phyloP scores from a whole-genome alignment of 2,888 invertebrate species.

The Sinotaia quadrata region DNA sequence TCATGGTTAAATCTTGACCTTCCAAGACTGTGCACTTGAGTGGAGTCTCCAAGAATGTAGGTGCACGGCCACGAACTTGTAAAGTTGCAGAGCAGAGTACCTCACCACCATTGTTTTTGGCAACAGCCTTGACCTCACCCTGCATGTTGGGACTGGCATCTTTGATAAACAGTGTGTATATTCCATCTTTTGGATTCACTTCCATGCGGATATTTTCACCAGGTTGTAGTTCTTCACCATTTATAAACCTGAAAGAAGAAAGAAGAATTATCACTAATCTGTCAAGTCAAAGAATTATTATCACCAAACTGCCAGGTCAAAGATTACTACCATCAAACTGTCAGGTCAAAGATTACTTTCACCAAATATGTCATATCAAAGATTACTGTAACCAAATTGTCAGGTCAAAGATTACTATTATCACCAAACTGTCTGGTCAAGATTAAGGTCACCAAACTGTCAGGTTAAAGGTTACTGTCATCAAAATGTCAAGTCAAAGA shows the following conservation, averaged over 20 bases:
- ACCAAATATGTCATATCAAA: too few species aligned
- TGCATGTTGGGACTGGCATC: conserved; percentile 84
- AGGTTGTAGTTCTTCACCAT: conserved; percentile 65
- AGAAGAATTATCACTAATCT: neutral
- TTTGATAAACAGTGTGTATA: conserved; percentile 78
- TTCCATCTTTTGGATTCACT: conserved; percentile 72
- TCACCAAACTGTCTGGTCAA: too few species aligned
- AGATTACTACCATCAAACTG: too few species aligned
- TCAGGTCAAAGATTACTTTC: too few species aligned
- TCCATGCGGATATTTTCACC: conserved; percentile 61
- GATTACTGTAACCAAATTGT: too few species aligned
- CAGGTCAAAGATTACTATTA: too few species aligned
- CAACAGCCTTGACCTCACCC: conserved; percentile 81
- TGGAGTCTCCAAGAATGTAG: conserved; percentile 67
- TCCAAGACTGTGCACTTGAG: conserved; percentile 70
- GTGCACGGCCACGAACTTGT: conserved; percentile 69
- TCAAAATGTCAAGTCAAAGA: too few species aligned
- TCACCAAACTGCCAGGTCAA: too few species aligned
- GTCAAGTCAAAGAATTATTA: too few species aligned
- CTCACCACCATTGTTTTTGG: conserved; percentile 82
- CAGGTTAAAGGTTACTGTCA: too few species aligned
- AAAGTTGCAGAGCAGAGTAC: conserved; percentile 75
- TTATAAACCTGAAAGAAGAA: conserved; percentile 56
- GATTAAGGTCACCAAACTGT: too few species aligned
- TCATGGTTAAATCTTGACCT: too few species aligned